phyloP scores from a whole-genome alignment of 2,888 invertebrate genomes.

The Schizaphis graminum region DNA sequence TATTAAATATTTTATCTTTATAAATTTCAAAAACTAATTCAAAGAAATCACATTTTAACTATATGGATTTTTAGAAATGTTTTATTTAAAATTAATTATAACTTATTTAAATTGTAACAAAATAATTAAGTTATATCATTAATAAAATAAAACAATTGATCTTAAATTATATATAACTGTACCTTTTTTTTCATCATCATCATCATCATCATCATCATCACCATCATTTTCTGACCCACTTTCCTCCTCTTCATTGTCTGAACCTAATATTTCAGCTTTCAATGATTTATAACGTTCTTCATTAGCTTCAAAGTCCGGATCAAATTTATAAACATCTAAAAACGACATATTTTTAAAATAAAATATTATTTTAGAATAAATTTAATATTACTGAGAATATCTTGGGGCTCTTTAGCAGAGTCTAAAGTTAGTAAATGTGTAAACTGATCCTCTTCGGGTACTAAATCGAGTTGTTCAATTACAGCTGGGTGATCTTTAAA shows the following conservation, averaged over 20 bases:
- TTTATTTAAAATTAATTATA: background rate
- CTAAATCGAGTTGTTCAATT: slow-evolving; percentile 89
- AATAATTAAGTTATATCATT: background rate
- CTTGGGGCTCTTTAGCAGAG: slow-evolving; percentile 90
- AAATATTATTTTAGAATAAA: background rate
- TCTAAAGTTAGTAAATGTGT: slow-evolving; percentile 94
- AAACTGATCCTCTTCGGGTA: slow-evolving; percentile 97
- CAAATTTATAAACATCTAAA: slow-evolving; percentile 96
- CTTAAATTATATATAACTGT: background rate
- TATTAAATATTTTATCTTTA: background rate
- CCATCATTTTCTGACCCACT: slow-evolving; percentile 73
- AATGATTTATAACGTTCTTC: slow-evolving; percentile 95
- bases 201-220: slow-evolving; percentile 75
- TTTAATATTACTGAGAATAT: slow-evolving; percentile 84
- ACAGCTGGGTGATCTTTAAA: slow-evolving; percentile 94
- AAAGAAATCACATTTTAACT: background rate
- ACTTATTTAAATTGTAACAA: background rate
- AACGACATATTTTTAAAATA: slow-evolving; percentile 61
- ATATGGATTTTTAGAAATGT: background rate
- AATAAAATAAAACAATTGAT: background rate
- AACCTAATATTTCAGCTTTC: slow-evolving; percentile 86
- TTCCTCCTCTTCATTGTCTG: slow-evolving; percentile 74
- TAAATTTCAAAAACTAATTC: background rate
- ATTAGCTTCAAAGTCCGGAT: slow-evolving; percentile 91
- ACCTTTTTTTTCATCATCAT: slow-evolving; percentile 67